Percentiles rank a stretch among this genome's conserved stretches.
phyloP scores from a whole-genome alignment of 2,113 vertebrate genomes.

The Nothocercus julius region DNA sequence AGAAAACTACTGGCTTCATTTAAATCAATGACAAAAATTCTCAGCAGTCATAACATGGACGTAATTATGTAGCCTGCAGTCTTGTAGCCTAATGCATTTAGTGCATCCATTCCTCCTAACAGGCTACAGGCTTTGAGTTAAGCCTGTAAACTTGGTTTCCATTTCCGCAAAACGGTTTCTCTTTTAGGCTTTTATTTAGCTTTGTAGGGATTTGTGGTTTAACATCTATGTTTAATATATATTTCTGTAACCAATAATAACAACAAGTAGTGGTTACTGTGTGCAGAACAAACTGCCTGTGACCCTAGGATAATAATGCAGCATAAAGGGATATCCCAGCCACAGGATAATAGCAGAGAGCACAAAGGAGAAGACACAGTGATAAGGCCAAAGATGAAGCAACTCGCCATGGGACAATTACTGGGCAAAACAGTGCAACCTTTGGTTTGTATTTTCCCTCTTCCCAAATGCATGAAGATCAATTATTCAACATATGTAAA shows the following conservation, averaged over 20 bases:
- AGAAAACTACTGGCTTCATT: not conserved
- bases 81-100: not conserved
- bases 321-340: not conserved
- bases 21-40: not conserved
- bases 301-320: not conserved
- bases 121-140: not conserved
- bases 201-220: not conserved
- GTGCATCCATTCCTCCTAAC: fast-evolving
- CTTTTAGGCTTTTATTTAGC: not conserved
- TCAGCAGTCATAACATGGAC: not conserved
- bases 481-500: not conserved
- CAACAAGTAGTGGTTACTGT: not conserved
- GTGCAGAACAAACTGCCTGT: not conserved
- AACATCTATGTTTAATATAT: not conserved
- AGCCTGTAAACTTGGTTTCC: not conserved
- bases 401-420: not conserved
- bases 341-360: not conserved
- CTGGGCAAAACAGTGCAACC: not conserved
- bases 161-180: not conserved
- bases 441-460: not conserved
- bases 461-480: not conserved
- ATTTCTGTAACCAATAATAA: not conserved
- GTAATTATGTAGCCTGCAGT: not conserved
- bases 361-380: not conserved
- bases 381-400: not conserved